Percentiles rank a stretch among this genome's conserved stretches.
Evolutionary conservation across 2,113 vertebrate genomes (phyloP).

Genomic region (Galeopterus variegatus): DNA sequence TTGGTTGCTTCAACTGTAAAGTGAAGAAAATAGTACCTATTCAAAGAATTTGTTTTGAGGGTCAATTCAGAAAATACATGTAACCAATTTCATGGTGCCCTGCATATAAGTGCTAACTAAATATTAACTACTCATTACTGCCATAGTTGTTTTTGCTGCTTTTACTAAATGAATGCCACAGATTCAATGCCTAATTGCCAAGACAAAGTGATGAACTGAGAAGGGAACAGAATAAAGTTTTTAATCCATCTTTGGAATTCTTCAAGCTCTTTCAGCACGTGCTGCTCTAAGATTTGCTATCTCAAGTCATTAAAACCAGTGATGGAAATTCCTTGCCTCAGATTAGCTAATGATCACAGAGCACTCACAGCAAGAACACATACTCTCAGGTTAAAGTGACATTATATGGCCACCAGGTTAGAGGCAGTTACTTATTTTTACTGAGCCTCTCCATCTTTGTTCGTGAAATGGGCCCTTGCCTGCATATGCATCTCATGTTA

Average conservation of each 20-base stretch:
- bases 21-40: background rate
- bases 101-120: background rate
- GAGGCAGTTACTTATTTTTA: background rate
- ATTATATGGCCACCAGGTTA: background rate
- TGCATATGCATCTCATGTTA: background rate
- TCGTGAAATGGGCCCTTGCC: background rate
- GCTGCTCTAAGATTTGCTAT: background rate
- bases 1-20: background rate
- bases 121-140: background rate
- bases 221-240: background rate
- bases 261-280: constrained; percentile 20
- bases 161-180: background rate
- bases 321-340: background rate
- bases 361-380: background rate
- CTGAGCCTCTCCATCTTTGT: background rate
- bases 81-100: background rate
- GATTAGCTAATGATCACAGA: background rate
- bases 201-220: background rate
- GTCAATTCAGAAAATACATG: background rate
- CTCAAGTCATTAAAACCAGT: background rate
- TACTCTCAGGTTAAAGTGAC: background rate
- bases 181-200: background rate
- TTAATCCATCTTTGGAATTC: background rate
- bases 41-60: background rate
- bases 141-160: background rate